Evolutionary conservation across 1,140 invertebrate species (phyloP).

Genomic region (Plectus sambesii): DNA sequence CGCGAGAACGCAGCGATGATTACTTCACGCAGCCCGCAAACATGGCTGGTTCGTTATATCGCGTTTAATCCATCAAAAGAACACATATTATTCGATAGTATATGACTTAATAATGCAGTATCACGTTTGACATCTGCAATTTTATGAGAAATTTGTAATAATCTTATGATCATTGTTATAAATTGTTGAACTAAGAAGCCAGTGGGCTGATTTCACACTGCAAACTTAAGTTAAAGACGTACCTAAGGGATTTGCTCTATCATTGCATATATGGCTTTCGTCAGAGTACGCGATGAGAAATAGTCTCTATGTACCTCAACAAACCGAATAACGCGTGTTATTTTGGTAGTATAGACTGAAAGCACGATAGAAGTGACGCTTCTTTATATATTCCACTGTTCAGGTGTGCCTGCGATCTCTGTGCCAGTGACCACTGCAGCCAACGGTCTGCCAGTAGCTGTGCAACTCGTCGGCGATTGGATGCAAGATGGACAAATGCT

Average conservation of each 20-base stretch:
- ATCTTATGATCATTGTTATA: background rate
- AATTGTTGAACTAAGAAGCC: too few relatives aligned
- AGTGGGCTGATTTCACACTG: background rate
- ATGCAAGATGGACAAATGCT: conserved; percentile 67
- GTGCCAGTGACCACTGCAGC: conserved; percentile 68
- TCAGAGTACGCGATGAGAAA: background rate
- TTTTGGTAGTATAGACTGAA: background rate
- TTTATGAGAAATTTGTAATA: conserved; percentile 7
- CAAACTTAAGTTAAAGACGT: background rate
- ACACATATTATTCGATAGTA: conserved; percentile 20
- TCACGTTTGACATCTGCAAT: conserved; percentile 5
- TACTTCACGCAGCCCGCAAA: conserved; percentile 88
- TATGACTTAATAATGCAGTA: too few relatives aligned
- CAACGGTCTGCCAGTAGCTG: conserved; percentile 68
- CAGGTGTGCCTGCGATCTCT: conserved; percentile 74
- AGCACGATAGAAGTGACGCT: background rate
- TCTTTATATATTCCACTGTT: background rate
- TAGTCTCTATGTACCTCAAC: background rate
- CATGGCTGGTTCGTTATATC: conserved; percentile 87
- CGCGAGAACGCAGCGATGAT: conserved; percentile 76
- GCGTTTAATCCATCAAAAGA: too few relatives aligned
- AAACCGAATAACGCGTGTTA: background rate
- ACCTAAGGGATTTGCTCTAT: conserved; percentile 1
- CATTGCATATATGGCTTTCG: conserved; percentile 1
- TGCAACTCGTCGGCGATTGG: conserved; percentile 78